Base-by-base conservation (phyloP, 2,113 vertebrate species). In the Calypte anna region DNA sequence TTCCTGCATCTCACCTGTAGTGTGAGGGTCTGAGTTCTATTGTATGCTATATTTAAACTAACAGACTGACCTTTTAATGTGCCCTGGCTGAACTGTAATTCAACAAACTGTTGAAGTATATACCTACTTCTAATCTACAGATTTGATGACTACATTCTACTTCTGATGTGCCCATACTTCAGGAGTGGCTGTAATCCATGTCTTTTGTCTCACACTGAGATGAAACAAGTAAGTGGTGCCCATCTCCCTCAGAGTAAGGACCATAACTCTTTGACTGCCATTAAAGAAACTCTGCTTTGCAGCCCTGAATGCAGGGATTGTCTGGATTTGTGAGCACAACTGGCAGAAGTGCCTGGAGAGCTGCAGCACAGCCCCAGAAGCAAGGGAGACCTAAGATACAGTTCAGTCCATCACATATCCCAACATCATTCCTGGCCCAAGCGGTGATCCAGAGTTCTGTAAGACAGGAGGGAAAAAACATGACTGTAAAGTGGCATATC, bases 201-300 rank as follows among this genome's bases (percentile, higher is more conserved):
- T 50, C 79, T 83, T 91, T 74, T 73, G 82, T 94, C 79, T 94
- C 93, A 86, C 48, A 38, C 76, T 88, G 86, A 88, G 82, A 88
- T 7, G 4, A 80, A 90, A 66, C 81, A 64, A 72, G 76, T 79
- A 88, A 95, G 63, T 74, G 51, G 46, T 96, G 86, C 31, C 90
- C 82, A 81, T 81, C 72, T 95, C 77, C 74, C 67, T 80, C 93
- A 88, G 68, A 74, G 79, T 64, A 70, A 94, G 85, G 85, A 77
- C 75, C 1, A 0, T 30, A 36, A 66, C 72, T 90, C 76, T 74
- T 59, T 91, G 85, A 74, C 78, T 0, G 0, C 53, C 4, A 1
- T 48, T 23, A 67, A 13, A 90, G 86, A 70, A 88, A 50, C 30
- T 21, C 30, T 93, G 68, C 80, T 83, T 23, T 81, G 67, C 88